phyloP scores from a whole-genome alignment of 2,797 vertebrate genomes.

The Acanthurus leucopareius region DNA sequence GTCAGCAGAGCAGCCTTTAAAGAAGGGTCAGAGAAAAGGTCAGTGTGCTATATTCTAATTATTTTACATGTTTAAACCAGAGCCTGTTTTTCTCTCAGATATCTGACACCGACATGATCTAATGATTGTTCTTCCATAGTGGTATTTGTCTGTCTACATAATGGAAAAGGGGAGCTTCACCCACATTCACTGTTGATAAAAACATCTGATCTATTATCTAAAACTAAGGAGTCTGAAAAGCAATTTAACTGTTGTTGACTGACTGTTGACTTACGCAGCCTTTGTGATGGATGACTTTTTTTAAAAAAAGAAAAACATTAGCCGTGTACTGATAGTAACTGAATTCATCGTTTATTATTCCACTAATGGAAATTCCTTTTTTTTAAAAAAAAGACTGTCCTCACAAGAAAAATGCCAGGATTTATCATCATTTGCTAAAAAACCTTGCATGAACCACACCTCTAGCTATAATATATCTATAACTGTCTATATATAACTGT shows the following conservation, averaged over 20 bases:
- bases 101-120: conserved; percentile 65
- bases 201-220: conserved; percentile 40
- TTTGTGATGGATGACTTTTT: conserved; percentile 32
- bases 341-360: conserved; percentile 20
- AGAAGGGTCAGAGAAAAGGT: conserved; percentile 83
- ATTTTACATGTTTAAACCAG: conserved; percentile 75
- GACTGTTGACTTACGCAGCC: conserved; percentile 37
- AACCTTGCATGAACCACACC: conserved; percentile 1
- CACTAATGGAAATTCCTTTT: conserved; percentile 21
- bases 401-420: conserved; percentile 22
- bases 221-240: conserved; percentile 21
- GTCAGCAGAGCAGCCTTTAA: conserved; percentile 80
- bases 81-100: conserved; percentile 45
- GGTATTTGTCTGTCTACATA: conserved; percentile 28
- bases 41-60: conserved; percentile 81
- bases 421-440: conserved; percentile 34
- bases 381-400: background rate
- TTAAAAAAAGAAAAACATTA: conserved; percentile 29
- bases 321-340: conserved; percentile 13
- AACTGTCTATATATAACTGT: background rate
- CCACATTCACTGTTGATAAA: conserved; percentile 20
- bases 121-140: conserved; percentile 26
- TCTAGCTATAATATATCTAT: too few relatives aligned
- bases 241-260: conserved; percentile 39
- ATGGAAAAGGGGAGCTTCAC: conserved; percentile 12